Evolutionary conservation across 2,888 invertebrate genomes (phyloP), one percentile per base, ranked within the genome.

Genomic region (Amphipyra berbera): DNA sequence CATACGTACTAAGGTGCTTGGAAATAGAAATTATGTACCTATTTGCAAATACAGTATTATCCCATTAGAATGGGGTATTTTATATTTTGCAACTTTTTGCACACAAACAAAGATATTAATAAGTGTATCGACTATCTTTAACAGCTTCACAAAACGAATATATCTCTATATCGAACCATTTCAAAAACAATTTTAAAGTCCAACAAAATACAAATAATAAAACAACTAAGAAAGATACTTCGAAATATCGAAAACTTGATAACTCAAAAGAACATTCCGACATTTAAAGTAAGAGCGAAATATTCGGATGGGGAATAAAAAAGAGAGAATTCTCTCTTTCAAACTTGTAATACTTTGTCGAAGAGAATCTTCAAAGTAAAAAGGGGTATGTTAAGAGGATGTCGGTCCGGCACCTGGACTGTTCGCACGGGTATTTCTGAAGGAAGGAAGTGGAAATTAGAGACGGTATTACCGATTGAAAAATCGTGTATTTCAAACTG

Each of bases 331-430:
- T 76, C 75, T 78, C 75, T 81, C 83, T 76, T 79, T 60, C 76
- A 83, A 90, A 88, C 81, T 88, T 83, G 80, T 86, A 81, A 86
- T 85, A 82, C 83, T 86, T 84, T 73, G 72, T 78, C 67, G 77
- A 68, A 68, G 74, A 80, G 85, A 86, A 85, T 81, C 86, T 87
- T 85, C 75, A 80, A 87, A 86, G 86, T 76, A 77, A 83, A 88
- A 88, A 76, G 77, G 87, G 85, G 81, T 80, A 64, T 76, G 66
- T 12, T 73, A 74, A 76, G 68, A 72, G 74, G 78, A 62, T 69
- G 69, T 72, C 42, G 61, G 64, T 83, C 52, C 14, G 48, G 52
- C 89, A 89, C 78, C 85, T 87, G 88, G 58, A 3, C 1, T 0
- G 52, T 78, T 89, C 89, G 58, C 89, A 89, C 85, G 84, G 68